Base-by-base conservation (phyloP, 1,140 invertebrate genomes). In the Antheraea pernyi region DNA sequence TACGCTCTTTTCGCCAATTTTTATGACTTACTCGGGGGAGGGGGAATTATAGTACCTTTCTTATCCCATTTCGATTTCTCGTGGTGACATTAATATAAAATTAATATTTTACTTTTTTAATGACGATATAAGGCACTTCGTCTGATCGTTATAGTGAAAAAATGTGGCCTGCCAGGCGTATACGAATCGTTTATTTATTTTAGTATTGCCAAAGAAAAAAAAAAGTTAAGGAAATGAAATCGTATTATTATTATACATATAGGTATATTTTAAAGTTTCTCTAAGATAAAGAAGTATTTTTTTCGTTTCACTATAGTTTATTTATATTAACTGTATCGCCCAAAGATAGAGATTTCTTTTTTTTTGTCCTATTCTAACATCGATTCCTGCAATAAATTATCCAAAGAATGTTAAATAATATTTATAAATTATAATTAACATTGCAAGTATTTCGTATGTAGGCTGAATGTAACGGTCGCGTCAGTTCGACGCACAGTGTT, bases 131-230 rank as follows among this genome's bases (percentile, higher is more conserved):
- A 6, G 46, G 46, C 10, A 16, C 46, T 16, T 16, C 16, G 10
- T 53, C 46, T 13, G 13, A n/a, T 16, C 16, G 16, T 16, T 53
- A 16, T 53, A 53, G 46, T 53, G 16, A 53, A 61, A 53, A 22
- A 30, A 61, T 61, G 60, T 22, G 60, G 60, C 60, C 60, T 60
- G 19, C 63, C 19, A 60, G 53, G 30, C 36, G 66, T 67, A 67
- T 67, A 67, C 66, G 66, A 67, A 19, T 16, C 46, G 5, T 16
- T 53, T 53, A 61, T 37, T 65, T 39, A 42, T 65, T 42, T 30
- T 46, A 65, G 19, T 65, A 42, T 65, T 65, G 39, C 63, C 63
- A 65, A 39, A 39, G 63, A 65, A 42, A 64, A 64, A 64, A 39
- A 64, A 60, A 60, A 59, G 8, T 42, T 16, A 53, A 53, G 0